Percentiles rank a stretch among this genome's conserved stretches.
These are phyloP conservation scores for Caenorhabditis sp. DNA, from an alignment of 2,888 invertebrate species.

Conservation along the genomic window DNA sequence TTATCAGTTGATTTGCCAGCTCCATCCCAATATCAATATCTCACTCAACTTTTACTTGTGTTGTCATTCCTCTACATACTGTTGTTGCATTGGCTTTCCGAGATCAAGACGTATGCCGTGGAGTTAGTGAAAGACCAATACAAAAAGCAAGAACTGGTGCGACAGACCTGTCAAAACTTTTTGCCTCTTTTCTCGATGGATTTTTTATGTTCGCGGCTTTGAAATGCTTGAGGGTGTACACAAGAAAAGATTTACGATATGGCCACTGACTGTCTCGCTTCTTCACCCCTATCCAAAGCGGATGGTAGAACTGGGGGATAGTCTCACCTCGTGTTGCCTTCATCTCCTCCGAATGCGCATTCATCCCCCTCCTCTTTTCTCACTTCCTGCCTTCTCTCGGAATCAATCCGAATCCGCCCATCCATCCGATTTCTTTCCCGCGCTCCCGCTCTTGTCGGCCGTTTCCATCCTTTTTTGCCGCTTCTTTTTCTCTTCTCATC, in stretches of 20 bases:
- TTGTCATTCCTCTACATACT: too few relatives aligned
- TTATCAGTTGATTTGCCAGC: background rate
- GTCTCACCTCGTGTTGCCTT: constrained; percentile 15
- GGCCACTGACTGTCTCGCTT: constrained; percentile 47
- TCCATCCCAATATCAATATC: background rate
- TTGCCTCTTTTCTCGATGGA: background rate
- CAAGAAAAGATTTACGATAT: constrained; percentile 63
- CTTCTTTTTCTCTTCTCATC: constrained; percentile 19
- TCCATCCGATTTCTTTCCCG: constrained; percentile 29
- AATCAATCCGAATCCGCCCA: constrained; percentile 44
- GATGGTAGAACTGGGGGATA: constrained; percentile 50
- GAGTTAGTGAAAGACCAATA: too few relatives aligned
- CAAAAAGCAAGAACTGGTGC: background rate
- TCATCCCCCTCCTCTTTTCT: constrained; percentile 32
- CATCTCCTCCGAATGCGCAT: constrained; percentile 44
- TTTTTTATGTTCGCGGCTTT: constrained; percentile 19
- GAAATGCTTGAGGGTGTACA: constrained; percentile 32
- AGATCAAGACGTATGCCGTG: too few relatives aligned
- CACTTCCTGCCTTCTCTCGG: constrained; percentile 15
- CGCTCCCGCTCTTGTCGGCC: constrained; percentile 11
- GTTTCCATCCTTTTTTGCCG: constrained; percentile 16
- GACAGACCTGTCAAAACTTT: constrained; percentile 42
- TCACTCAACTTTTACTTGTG: too few relatives aligned
- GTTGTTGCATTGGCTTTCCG: too few relatives aligned
- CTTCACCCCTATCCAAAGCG: constrained; percentile 33